These are phyloP conservation scores for Rhopilema esculentum DNA, from an alignment of 30 jellyfish, hydroid and myxozoan species.

Conservation along the genomic window DNA sequence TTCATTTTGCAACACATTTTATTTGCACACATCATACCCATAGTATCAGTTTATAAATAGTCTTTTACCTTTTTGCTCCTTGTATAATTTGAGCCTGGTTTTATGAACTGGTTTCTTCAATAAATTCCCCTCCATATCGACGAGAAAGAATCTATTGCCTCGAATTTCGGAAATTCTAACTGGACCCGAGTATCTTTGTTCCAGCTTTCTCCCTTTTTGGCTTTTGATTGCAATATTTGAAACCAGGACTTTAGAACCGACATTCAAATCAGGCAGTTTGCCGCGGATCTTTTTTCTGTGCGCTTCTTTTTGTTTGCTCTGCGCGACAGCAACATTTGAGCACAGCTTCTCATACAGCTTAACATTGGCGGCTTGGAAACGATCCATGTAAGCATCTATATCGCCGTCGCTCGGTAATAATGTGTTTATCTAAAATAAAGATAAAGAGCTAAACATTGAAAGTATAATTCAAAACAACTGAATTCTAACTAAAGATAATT, in stretches of 20 bases:
- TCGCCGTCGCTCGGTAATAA: not conserved
- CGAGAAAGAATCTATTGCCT: conserved; percentile 2
- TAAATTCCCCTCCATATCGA: conserved; percentile 5
- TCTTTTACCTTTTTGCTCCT: no score
- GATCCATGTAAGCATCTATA: not conserved
- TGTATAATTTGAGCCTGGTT: not conserved
- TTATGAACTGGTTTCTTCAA: not conserved
- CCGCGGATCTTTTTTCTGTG: not conserved
- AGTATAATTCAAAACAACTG: not conserved
- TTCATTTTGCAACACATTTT: no score
- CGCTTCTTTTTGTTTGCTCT: not conserved
- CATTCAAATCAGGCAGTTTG: not conserved
- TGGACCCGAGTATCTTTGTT: conserved; percentile 13
- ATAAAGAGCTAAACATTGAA: not conserved
- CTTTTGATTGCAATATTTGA: not conserved
- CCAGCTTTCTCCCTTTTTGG: conserved; percentile 26
- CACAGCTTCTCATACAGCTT: not conserved
- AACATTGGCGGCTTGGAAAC: not conserved
- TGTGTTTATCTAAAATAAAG: not conserved
- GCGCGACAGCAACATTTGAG: not conserved
- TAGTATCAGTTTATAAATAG: not conserved
- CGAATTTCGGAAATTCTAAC: not conserved
- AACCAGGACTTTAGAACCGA: conserved; percentile 17
- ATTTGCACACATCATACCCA: not conserved
- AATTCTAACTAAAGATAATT: not conserved